Evolutionary conservation across 2,113 vertebrate species (phyloP), one percentile per base, ranked within the genome.

Genomic region (Etia nguti): DNA sequence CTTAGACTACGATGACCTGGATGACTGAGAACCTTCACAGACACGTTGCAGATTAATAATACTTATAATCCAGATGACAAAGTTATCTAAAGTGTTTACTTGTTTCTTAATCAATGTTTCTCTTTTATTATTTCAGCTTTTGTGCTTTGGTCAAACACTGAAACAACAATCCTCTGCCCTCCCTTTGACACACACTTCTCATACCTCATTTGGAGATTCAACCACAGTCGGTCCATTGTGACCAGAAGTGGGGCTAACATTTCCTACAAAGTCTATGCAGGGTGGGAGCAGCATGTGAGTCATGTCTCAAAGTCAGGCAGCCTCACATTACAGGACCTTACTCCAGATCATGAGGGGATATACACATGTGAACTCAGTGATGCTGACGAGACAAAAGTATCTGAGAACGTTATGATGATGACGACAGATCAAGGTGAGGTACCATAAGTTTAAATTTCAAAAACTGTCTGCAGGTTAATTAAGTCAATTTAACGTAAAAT

Each of bases 111-210:
- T 55, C 0, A 24, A 6, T 56, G n/a, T 56, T 56, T 56, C 57
- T 18, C 4, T 60, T 60, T 31, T 0, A 38, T 65, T 36, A 2
- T 38, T 65, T 1, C 60, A 65, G 60, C 10, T 65, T 0, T 5
- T 26, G 3, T 29, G 10, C 6, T 2, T 57, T 6, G 31, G 60
- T 70, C 0, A 15, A 6, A 43, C 36, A 24, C 12, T 43, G 38
- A 70, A 26, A 41, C n/a, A 70, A 16, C 1, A 15, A 10, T 70
- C n/a, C 0, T 0, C 65, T 70, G 65, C 38, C 38, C 1, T 26
- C 4, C 36, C 13, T 24, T 38, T 24, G 38, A 70, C 0, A 0
- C 4, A 3, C 0, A 20, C 38, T 36, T 36, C 10, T 36, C 18
- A 65, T 6, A 20, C 1, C 18, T 65, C 18, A 20, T 38, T 12